Evolutionary conservation across 2,797 vertebrate species (phyloP).

Genomic region (Amphiprion clarkii): DNA sequence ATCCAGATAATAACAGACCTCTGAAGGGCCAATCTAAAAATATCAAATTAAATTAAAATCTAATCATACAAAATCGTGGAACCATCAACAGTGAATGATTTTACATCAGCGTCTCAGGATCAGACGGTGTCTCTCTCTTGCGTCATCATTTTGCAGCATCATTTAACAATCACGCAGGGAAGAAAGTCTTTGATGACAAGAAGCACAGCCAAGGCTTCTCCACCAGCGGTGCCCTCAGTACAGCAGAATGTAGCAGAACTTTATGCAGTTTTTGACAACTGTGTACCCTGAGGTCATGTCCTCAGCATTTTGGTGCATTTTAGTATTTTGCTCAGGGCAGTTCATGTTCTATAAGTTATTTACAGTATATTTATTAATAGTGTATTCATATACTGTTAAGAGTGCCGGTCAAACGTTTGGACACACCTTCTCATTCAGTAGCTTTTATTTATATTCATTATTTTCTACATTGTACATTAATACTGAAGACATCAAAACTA

Average conservation of each 20-base stretch:
- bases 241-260: not conserved
- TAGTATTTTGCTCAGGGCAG: not conserved
- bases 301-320: not conserved
- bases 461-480: too few species aligned
- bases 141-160: not conserved
- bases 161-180: not conserved
- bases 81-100: constrained; percentile 21
- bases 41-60: constrained; percentile 13
- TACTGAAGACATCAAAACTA: too few species aligned
- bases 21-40: constrained; percentile 14
- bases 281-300: not conserved
- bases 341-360: not conserved
- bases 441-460: too few species aligned
- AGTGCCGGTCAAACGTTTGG: too few species aligned
- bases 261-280: not conserved
- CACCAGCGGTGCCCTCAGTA: not conserved
- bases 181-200: not conserved
- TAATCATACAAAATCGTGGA: not conserved
- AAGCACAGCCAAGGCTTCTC: not conserved
- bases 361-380: not conserved
- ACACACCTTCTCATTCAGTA: too few species aligned
- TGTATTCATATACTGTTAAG: not conserved
- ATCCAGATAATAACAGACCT: constrained; percentile 9
- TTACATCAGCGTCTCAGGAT: not conserved
- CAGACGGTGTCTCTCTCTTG: not conserved